Base-by-base conservation (phyloP, 2,113 vertebrate genomes). In the Sorex araneus region DNA sequence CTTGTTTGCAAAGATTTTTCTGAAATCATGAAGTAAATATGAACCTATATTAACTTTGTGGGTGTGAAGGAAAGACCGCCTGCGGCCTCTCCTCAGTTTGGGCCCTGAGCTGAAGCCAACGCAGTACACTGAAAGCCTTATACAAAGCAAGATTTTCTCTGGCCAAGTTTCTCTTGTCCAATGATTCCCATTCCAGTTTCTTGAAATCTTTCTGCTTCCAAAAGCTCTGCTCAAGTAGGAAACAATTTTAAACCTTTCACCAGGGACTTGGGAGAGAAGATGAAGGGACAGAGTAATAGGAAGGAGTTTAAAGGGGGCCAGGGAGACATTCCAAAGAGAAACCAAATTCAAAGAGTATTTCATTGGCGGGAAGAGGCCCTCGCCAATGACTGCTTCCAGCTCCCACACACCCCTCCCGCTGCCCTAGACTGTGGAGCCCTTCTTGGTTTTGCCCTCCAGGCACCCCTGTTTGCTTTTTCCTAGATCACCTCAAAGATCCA, bases 1-100 rank as follows among this genome's bases (percentile, higher is more conserved):
- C 23, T 71, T 93, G 32, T 81, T 84, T 94, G 84, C 12, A 63
- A 84, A 78, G 36, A 10, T 32, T 64, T 50, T 43, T 64, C 63
- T 32, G 63, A 70, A 91, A 79, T 57, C 47, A 6, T 83, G 57
- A 81, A 81, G 34, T 66, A 63, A 84, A 69, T 66, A 45, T 23
- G 78, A 87, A 45, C 63, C 66, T 27, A 81, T 92, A 84, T 77
- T 77, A 76, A 45, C 66, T 69, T 2, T 47, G 73, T 30, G 13
- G 2, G 1, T 60, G 0, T 45, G 5, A 85, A 83, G 67, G 40
- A 80, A 89, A 87, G 57, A 60, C 57, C 4, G 57, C 57, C 19
- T 60, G 16, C 34, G 50, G 23, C 40, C 40, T 79, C 79, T 36
- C 28, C 36, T 45, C 77, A 69, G 16, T 64, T 50, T 77, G 69